Base-by-base conservation (phyloP, 2,797 vertebrate species). In the Microcaecilia unicolor region DNA sequence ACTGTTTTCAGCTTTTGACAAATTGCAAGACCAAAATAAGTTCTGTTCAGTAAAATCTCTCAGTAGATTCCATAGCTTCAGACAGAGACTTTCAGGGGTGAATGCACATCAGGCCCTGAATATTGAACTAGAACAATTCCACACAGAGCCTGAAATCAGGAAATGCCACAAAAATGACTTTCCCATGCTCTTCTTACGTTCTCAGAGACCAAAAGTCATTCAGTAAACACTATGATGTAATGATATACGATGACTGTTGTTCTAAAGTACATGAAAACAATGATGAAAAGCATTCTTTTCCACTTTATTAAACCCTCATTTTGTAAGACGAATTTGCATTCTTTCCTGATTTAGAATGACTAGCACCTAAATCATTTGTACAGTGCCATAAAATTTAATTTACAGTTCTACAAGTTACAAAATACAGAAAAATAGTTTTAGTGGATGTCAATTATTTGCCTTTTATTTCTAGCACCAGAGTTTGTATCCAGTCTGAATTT, bases 291-390 rank as follows among this genome's bases (percentile, higher is more conserved):
- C 19, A 5, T 5, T 20, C 19, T 19, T 20, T 20, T 44, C 11
- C 17, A 17, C 9, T 42, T 55, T 18, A 8, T 36, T 37, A 33
- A 44, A 32, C 23, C 15, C 43, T 2, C 10, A 1, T 28, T 26
- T 25, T 30, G 40, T 38, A 45, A 13, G 15, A 13, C 18, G 7
- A 33, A 29, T 38, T 60, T 38, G 9, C 1, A 1, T 18, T 48
- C 15, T 33, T 26, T 54, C 27, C 30, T 25, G 37, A 25, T 0
- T 19, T 26, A 51, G 49, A 41, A 32, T 15, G 28, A 12, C 44
- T 50, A 17, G 35, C 23, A 30, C 30, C 64, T 64, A 64, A 47
- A 52, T 66, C 64, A 34, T 15, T n/a, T n/a, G n/a, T n/a, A n/a
- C n/a, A n/a, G n/a, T n/a, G n/a, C n/a, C n/a, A n/a, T n/a, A n/a